A percentile compares a stretch with the other conserved stretches of the same genome.
Evolutionary conservation across 2,113 vertebrate genomes (phyloP).

Genomic region (Grammomys dolichurus): DNA sequence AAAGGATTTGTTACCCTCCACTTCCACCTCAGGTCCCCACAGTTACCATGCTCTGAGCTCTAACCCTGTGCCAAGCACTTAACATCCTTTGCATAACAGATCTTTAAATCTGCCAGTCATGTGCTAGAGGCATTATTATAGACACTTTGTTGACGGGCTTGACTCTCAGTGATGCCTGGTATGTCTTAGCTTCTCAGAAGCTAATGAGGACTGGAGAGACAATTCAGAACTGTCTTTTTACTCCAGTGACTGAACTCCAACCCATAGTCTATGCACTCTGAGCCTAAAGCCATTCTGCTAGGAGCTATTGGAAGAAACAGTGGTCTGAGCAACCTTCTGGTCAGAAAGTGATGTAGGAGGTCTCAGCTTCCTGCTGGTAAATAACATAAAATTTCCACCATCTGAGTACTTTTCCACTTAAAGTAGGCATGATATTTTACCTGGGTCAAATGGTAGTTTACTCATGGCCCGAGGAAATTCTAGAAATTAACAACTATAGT

Average conservation of each 20-base stretch:
- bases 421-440: conserved; percentile 80
- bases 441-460: conserved; percentile 83
- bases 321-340: background rate
- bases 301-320: conserved; percentile 13
- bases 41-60: background rate
- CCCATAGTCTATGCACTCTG: background rate
- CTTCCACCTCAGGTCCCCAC: background rate
- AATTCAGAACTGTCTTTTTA: conserved; percentile 17
- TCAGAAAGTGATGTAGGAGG: background rate
- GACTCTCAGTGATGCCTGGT: background rate
- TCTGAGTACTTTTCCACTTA: conserved; percentile 78
- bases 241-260: background rate
- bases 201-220: background rate
- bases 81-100: background rate
- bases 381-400: conserved; percentile 74
- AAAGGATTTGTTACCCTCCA: background rate
- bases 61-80: background rate
- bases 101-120: background rate
- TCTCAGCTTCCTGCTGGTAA: background rate
- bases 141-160: background rate
- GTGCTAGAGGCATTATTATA: background rate
- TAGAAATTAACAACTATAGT: conserved; percentile 82
- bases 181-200: background rate
- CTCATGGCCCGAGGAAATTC: conserved; percentile 84
- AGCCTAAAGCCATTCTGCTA: background rate